A percentile compares a stretch with the other conserved stretches of the same genome.
These are phyloP conservation scores for Sphinx pinastri DNA, from an alignment of 2,888 invertebrate species.

Conservation along the genomic window DNA sequence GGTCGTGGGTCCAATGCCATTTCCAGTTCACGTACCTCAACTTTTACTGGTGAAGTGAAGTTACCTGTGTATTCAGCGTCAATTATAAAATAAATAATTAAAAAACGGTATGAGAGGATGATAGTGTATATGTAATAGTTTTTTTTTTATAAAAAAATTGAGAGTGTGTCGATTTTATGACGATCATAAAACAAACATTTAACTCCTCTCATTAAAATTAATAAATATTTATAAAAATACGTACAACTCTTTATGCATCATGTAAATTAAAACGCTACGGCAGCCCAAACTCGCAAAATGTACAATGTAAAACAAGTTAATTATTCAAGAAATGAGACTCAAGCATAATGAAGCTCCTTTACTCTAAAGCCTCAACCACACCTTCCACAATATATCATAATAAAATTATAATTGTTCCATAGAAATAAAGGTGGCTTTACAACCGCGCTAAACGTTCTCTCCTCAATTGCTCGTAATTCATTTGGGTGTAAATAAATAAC, in stretches of 20 bases:
- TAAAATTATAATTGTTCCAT: slow-evolving; percentile 20
- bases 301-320: background rate
- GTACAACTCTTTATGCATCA: background rate
- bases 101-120: too few species aligned
- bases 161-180: too few species aligned
- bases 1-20: too few species aligned
- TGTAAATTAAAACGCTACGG: too few species aligned
- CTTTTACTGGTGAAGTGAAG: too few species aligned
- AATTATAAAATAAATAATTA: too few species aligned
- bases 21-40: too few species aligned
- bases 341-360: background rate
- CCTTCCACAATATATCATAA: background rate
- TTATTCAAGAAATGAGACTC: background rate
- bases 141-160: too few species aligned
- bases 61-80: too few species aligned
- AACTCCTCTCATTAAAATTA: too few species aligned
- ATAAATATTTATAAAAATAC: background rate
- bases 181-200: too few species aligned
- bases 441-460: slow-evolving; percentile 69
- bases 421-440: slow-evolving; percentile 39
- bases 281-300: background rate
- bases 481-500: slow-evolving; percentile 77
- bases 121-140: too few species aligned
- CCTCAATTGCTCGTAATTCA: slow-evolving; percentile 80
- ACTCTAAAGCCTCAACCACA: background rate